Evolutionary conservation across 23 tunicate species (phyloP), one percentile per base, ranked within the genome.

Genomic region (Aplidium turbinatum): DNA sequence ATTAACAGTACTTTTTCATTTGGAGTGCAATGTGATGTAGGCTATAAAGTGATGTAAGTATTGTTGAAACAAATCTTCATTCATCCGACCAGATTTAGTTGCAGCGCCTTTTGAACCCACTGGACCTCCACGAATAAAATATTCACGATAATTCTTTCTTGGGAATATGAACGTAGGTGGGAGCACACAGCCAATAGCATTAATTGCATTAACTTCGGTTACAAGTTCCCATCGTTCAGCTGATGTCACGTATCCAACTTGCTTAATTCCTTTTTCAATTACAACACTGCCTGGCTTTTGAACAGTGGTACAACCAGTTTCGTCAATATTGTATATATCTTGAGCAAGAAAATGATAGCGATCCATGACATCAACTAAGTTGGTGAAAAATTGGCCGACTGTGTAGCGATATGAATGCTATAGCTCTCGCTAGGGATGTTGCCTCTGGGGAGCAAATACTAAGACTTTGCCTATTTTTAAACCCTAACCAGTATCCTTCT

Each of bases 291-390:
- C n/a, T 6, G 62, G 23, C 25, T 21, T n/a, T 21, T 55, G 62
- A 18, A 55, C 62, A 7, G 25, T 55, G 22, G 62, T 55, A 22
- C 22, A n/a, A 6, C 62, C 62, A 42, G 50, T 42, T 42, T 42
- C 50, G 16, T 42, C 50, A 42, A 42, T 16, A 42, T 42, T 42
- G 16, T 9, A 42, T 42, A 42, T 42, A 9, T 42, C 50, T 9
- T 42, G 16, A 9, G 50, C 13, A 11, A 9, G 50, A 42, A 16
- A 42, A 16, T 42, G 50, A 16, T 42, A 9, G 11, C 16, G 11
- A 11, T 42, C 50, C 50, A 42, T 11, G 16, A 42, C 50, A 9
- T 42, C 50, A 42, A 11, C 50, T 9, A 11, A 16, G 50, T 55
- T 55, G 16, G 11, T 16, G 16, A 42, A 42, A 42, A 42, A 42